These are phyloP conservation scores for Tachypleus tridentatus DNA, from an alignment of 1,140 invertebrate genomes.

Conservation along the genomic window DNA sequence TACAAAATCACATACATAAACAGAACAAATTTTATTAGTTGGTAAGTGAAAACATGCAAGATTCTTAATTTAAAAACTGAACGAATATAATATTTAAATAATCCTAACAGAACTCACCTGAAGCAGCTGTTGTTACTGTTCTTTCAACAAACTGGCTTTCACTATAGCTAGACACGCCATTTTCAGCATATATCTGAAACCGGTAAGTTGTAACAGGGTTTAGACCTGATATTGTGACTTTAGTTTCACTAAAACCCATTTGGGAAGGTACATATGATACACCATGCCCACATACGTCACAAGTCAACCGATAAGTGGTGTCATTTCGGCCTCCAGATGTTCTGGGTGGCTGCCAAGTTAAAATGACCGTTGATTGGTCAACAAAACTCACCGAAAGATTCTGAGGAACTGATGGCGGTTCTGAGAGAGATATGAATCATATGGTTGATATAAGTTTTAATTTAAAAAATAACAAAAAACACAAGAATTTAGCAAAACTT, in stretches of 20 bases:
- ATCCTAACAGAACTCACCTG: constrained; percentile 11
- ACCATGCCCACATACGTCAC: constrained; percentile 62
- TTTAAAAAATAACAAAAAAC: too few species aligned
- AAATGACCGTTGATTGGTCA: constrained; percentile 79
- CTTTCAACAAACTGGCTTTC: constrained; percentile 64
- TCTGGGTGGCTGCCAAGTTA: constrained; percentile 73
- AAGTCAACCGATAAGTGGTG: constrained; percentile 73
- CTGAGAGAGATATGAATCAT: constrained; percentile 34
- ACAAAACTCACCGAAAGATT: constrained; percentile 79
- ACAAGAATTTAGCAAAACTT: too few species aligned
- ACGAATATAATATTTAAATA: too few species aligned
- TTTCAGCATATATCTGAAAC: constrained; percentile 76
- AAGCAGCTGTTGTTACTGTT: constrained; percentile 70
- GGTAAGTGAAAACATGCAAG: too few species aligned
- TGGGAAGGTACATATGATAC: constrained; percentile 57
- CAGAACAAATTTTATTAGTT: too few species aligned
- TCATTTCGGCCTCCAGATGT: constrained; percentile 66
- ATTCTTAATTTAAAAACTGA: too few species aligned
- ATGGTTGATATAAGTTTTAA: too few species aligned
- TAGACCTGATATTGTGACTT: constrained; percentile 76
- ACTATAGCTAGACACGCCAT: constrained; percentile 55
- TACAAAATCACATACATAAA: too few species aligned
- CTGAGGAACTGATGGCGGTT: constrained; percentile 76
- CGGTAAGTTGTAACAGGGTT: constrained; percentile 83
- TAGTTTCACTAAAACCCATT: constrained; percentile 77